A percentile compares a stretch with the other conserved stretches of the same genome.
phyloP scores from a whole-genome alignment of 2,113 vertebrate genomes.

The Caranx melampygus region DNA sequence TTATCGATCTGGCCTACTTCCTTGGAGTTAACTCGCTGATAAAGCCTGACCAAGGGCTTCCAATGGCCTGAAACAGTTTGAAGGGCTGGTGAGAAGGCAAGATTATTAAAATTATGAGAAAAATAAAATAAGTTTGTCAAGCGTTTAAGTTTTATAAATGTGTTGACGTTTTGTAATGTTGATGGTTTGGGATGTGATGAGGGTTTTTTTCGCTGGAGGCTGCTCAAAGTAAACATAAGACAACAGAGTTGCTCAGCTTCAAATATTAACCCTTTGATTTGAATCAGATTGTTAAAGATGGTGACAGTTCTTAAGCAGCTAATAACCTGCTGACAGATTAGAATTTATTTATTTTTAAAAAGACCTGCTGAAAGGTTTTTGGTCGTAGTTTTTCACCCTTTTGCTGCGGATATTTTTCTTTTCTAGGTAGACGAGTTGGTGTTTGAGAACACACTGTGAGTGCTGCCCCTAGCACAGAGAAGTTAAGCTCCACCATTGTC shows the following conservation, averaged over 20 bases:
- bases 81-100: slow-evolving; percentile 62
- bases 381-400: not conserved
- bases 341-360: too few species aligned
- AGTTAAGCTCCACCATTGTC: not conserved
- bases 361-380: too few species aligned
- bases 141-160: slow-evolving; percentile 2
- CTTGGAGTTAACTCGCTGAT: slow-evolving; percentile 91
- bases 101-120: slow-evolving; percentile 22
- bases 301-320: not conserved
- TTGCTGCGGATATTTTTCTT: not conserved
- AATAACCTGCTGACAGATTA: not conserved
- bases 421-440: not conserved
- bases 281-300: not conserved
- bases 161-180: not conserved
- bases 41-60: slow-evolving; percentile 87
- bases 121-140: slow-evolving; percentile 8
- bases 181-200: not conserved
- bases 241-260: slow-evolving; percentile 11
- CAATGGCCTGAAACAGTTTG: slow-evolving; percentile 82
- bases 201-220: not conserved
- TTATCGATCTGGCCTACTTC: slow-evolving; percentile 94
- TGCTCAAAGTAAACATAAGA: not conserved
- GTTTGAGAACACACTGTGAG: not conserved
- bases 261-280: slow-evolving; percentile 19
- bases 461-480: not conserved